phyloP scores from a whole-genome alignment of 2,113 vertebrate species.

The Baryphthengus martii region DNA sequence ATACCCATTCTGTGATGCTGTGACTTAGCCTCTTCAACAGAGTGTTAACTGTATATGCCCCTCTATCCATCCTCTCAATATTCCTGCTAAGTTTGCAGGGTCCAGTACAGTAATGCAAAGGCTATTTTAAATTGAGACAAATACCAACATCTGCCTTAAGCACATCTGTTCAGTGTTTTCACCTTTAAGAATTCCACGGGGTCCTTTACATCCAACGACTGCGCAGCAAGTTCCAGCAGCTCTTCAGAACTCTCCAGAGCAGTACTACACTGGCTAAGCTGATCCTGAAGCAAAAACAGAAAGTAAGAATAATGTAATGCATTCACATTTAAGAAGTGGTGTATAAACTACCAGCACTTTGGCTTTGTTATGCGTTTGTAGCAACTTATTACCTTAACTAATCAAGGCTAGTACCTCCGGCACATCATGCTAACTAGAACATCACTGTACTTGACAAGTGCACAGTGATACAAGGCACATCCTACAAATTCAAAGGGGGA shows the following conservation, averaged over 20 bases:
- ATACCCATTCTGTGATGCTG: too few relatives aligned
- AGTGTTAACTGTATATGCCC: neutral
- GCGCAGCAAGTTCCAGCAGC: conserved; percentile 84
- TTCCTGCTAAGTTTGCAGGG: neutral
- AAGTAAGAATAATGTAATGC: neutral
- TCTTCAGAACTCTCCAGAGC: conserved; percentile 88
- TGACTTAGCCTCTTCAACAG: neutral
- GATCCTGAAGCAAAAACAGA: conserved; percentile 72
- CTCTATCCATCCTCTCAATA: neutral
- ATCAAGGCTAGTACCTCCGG: neutral
- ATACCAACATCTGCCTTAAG: neutral
- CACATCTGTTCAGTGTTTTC: neutral
- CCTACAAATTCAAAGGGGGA: neutral
- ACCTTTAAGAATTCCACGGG: conserved; percentile 87
- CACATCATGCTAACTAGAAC: neutral
- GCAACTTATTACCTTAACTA: neutral
- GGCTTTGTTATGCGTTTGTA: neutral
- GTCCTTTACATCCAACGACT: conserved; percentile 81
- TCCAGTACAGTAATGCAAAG: neutral
- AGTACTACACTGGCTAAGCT: conserved; percentile 80
- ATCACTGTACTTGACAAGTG: neutral
- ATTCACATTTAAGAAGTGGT: neutral
- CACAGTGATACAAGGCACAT: neutral
- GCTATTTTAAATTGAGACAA: neutral
- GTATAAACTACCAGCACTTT: neutral